Conservation (phyloP, 2,888 invertebrate species). For the Drosophila atroscutellata region DNA sequence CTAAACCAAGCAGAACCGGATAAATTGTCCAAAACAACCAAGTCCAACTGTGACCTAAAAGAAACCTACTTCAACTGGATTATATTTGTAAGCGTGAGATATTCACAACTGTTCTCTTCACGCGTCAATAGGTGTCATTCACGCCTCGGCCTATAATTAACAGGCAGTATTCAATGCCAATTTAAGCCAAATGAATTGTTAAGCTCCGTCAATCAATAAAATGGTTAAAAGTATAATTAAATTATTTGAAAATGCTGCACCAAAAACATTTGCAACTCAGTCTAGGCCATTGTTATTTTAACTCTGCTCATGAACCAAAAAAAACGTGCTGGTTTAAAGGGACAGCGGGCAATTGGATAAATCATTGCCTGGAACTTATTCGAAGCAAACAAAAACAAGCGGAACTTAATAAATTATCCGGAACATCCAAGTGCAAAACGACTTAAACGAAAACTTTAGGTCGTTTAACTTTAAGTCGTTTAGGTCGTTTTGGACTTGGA, state of each 20-base stretch:
- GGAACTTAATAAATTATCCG: conserved; percentile 36
- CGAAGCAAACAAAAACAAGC: conserved; percentile 1
- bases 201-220: background rate
- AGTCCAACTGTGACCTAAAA: background rate
- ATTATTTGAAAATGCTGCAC: background rate
- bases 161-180: background rate
- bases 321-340: conserved; percentile 33
- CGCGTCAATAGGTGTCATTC: background rate
- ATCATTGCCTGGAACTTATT: conserved; percentile 39
- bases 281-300: background rate
- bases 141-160: background rate
- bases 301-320: background rate
- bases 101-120: background rate
- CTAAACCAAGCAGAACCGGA: conserved; percentile 21
- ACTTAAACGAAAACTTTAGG: too few relatives aligned
- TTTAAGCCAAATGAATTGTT: background rate
- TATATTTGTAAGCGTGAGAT: background rate
- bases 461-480: too few relatives aligned
- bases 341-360: conserved; percentile 50
- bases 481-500: background rate
- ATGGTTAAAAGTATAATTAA: background rate
- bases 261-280: background rate
- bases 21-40: conserved; percentile 33
- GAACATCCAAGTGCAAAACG: conserved; percentile 23
- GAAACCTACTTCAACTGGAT: too few relatives aligned